Conservation (phyloP, 2,113 vertebrate genomes). For the Mormyrus lacerda region DNA sequence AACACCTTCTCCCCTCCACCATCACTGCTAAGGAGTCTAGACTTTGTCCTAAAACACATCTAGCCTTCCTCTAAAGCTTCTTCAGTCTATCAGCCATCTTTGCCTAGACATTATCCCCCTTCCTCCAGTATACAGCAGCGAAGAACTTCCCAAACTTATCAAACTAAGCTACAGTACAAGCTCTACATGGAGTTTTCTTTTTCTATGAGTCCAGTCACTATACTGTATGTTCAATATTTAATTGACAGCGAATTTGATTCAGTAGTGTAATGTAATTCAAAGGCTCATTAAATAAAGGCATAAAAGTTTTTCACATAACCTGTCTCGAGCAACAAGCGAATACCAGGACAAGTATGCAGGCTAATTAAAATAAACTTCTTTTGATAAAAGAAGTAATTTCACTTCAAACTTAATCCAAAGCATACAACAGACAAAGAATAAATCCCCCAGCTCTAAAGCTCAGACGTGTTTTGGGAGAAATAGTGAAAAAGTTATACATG, state of each 20-base stretch:
- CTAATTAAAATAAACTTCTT: conserved; percentile 53
- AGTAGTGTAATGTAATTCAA: conserved; percentile 58
- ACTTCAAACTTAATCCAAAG: conserved; percentile 64
- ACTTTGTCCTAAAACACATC: neutral
- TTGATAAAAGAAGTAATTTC: conserved; percentile 61
- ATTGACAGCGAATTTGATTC: conserved; percentile 23
- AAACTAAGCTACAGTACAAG: neutral
- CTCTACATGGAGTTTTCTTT: too few relatives aligned
- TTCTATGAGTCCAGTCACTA: neutral
- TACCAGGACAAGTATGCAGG: neutral
- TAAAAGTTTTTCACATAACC: conserved; percentile 52
- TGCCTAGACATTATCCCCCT: neutral
- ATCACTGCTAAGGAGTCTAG: neutral
- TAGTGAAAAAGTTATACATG: neutral
- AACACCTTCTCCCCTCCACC: neutral
- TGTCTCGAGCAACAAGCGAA: conserved; percentile 51
- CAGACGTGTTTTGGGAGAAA: conserved; percentile 15
- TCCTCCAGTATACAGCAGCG: neutral
- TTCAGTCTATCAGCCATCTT: neutral
- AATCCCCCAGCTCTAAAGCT: conserved; percentile 58
- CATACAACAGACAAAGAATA: conserved; percentile 34
- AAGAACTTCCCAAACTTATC: neutral
- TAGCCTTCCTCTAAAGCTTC: neutral
- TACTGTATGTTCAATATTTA: neutral
- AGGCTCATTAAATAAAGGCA: conserved; percentile 67